phyloP scores from a whole-genome alignment of 2,888 invertebrate species.

The Drosophila dives region DNA sequence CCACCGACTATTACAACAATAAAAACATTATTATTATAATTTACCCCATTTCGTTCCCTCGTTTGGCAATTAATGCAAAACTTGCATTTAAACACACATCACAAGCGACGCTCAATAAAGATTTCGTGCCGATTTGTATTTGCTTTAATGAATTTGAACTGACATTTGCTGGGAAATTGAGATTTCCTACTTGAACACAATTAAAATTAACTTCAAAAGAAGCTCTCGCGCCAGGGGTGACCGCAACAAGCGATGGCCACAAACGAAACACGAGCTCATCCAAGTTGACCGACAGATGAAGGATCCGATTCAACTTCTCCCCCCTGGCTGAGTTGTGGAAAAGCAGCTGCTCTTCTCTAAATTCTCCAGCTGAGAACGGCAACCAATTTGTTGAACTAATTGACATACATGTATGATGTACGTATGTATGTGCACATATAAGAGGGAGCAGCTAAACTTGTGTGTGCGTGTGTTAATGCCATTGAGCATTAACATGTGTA shows the following conservation, averaged over 20 bases:
- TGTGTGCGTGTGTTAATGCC: constrained; percentile 58
- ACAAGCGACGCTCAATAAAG: constrained; percentile 39
- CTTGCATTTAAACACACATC: constrained; percentile 61
- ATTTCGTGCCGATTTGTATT: constrained; percentile 56
- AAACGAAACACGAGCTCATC: constrained; percentile 12
- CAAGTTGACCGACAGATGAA: constrained; percentile 26
- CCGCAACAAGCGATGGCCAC: constrained; percentile 14
- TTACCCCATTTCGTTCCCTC: constrained; percentile 4
- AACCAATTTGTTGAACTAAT: constrained; percentile 73
- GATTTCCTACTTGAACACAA: constrained; percentile 78
- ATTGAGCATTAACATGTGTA: constrained; percentile 53
- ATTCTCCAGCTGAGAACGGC: constrained; percentile 42
- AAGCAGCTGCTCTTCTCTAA: constrained; percentile 25
- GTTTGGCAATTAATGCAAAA: constrained; percentile 62
- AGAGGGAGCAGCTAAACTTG: neutral
- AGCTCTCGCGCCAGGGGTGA: constrained; percentile 45
- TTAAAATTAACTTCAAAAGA: constrained; percentile 76
- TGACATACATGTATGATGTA: constrained; percentile 59
- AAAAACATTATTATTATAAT: constrained; percentile 31
- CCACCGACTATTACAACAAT: constrained; percentile 30
- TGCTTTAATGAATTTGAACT: constrained; percentile 59
- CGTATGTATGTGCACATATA: neutral
- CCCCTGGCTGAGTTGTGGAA: constrained; percentile 7
- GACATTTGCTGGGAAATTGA: constrained; percentile 73
- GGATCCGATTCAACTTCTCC: constrained; percentile 19